phyloP scores from a whole-genome alignment of 1,140 invertebrate species.

The Nomia melanderi region DNA sequence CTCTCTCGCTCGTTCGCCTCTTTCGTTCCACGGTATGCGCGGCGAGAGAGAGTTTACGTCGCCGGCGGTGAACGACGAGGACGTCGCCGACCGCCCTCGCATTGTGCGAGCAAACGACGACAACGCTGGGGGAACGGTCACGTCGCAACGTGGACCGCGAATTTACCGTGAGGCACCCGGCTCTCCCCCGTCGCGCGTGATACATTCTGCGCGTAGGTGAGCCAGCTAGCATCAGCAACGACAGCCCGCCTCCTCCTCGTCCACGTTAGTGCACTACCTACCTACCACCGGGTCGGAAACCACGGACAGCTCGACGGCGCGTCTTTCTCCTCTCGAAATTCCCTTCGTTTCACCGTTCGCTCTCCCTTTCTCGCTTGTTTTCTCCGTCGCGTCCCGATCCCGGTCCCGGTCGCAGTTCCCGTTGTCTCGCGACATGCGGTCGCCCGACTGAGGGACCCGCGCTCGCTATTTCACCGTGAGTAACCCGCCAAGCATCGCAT shows the following conservation, averaged over 20 bases:
- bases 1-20: no score
- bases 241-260: constrained; percentile 27
- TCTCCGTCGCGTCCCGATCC: constrained; percentile 9
- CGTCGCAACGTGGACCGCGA: constrained; percentile 38
- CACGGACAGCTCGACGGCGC: constrained; percentile 14
- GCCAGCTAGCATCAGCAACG: no score
- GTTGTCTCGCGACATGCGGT: constrained; percentile 27
- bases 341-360: neutral
- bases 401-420: neutral
- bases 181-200: constrained; percentile 41
- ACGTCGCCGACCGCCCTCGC: constrained; percentile 8
- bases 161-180: constrained; percentile 52
- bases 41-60: constrained; percentile 4
- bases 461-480: constrained; percentile 56
- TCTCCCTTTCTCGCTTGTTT: no score
- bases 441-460: constrained; percentile 22
- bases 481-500: constrained; percentile 61
- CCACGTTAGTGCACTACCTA: neutral
- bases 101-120: constrained; percentile 4
- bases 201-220: constrained; percentile 46
- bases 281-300: no score
- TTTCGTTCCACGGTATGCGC: no score
- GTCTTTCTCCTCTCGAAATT: constrained; percentile 47
- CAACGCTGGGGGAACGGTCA: constrained; percentile 14
- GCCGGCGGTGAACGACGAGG: constrained; percentile 20